Base-by-base conservation (phyloP, 1,140 invertebrate species). In the Drosophila virilis region DNA sequence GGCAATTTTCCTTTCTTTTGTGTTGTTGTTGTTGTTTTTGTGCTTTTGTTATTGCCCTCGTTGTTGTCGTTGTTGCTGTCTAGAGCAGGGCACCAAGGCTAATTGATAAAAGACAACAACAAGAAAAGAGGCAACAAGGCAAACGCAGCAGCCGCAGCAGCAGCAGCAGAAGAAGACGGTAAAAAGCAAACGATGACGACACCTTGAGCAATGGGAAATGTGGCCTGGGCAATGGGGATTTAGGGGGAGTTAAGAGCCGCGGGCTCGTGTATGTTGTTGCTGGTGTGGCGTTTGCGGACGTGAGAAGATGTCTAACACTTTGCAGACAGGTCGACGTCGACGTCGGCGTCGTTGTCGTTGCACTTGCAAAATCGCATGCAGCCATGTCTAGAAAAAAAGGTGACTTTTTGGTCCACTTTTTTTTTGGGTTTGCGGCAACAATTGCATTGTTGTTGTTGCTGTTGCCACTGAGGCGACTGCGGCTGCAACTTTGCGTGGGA, bases 231-330 rank as follows among this genome's bases (percentile, higher is more conserved):
- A 42, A 60, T 52, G 55, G 22, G 15, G 17, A 35, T 13, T 58
- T 54, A 45, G 38, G 50, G 43, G 54, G 57, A 75, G 60, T 48
- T 61, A 35, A 55, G 72, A 42, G 52, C 48, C 54, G 45, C 75
- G n/a, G 13, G 62, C 45, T 35, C 71, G 57, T 51, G 13, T 66
- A 52, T 55, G 48, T 80, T 57, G 69, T 28, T 32, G 61, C 28
- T 66, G 28, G 22, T 55, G 58, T 62, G 59, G 72, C 45, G 72
- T 64, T 64, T 59, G 45, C 59, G 54, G 84, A 88, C 83, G 83
- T 88, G 83, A 88, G 83, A 88, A 88, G 83, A 89, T 88, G 83
- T 83, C 83, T 82, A 84, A 88, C 84, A 88, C 84, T 89, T 84
- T 78, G 84, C 77, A 88, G 84, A 88, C 84, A 88, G 62, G 67